phyloP scores from a whole-genome alignment of 2,797 vertebrate species.

The Malurus splendens region DNA sequence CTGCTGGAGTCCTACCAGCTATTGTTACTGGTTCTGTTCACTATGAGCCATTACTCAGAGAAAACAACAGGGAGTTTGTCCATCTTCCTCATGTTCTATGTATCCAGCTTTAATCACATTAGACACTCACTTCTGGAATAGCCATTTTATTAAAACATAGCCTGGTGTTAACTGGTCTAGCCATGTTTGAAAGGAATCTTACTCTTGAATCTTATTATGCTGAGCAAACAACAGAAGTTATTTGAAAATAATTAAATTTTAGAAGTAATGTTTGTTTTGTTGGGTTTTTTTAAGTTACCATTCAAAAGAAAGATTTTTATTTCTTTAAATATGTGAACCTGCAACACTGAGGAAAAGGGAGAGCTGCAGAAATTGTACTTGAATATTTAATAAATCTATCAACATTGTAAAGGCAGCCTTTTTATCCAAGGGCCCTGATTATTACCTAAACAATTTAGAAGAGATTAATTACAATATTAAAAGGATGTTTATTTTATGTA shows the following conservation, averaged over 20 bases:
- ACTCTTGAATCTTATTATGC: background rate
- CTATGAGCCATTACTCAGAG: background rate
- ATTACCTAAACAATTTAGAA: background rate
- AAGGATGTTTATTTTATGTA: background rate
- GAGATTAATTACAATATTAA: background rate
- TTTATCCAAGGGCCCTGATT: background rate
- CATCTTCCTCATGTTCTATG: background rate
- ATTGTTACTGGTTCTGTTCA: background rate
- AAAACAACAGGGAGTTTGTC: background rate
- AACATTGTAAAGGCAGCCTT: background rate
- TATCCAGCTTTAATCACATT: background rate
- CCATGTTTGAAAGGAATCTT: background rate
- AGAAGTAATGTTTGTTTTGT: background rate
- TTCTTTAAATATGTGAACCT: slow-evolving; percentile 59
- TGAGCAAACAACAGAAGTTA: background rate
- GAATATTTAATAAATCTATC: background rate
- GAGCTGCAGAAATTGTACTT: slow-evolving; percentile 60
- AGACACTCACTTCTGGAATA: slow-evolving; percentile 34
- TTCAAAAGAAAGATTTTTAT: slow-evolving; percentile 37
- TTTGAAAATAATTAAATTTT: background rate
- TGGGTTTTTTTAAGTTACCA: background rate
- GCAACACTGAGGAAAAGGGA: slow-evolving; percentile 63
- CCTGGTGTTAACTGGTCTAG: background rate
- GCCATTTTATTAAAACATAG: background rate
- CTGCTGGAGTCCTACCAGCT: background rate